Evolutionary conservation across 2,113 vertebrate species (phyloP).

Genomic region (Entelurus aequoreus): DNA sequence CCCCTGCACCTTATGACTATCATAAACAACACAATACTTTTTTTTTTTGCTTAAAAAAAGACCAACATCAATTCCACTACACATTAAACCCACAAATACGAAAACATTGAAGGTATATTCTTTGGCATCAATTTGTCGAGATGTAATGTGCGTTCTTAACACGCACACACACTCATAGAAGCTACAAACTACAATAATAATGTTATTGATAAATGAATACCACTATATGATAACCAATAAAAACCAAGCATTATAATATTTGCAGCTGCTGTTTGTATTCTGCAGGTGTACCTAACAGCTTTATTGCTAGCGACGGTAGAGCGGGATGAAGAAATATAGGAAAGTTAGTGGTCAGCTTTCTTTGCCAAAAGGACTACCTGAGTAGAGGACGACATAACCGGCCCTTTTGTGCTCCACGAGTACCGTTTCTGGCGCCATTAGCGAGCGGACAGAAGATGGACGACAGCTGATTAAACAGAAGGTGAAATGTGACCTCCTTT

Average conservation of each 20-base stretch:
- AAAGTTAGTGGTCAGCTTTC: constrained; percentile 62
- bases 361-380: constrained; percentile 57
- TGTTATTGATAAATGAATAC: neutral
- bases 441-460: constrained; percentile 9
- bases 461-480: constrained; percentile 27
- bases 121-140: too few species aligned
- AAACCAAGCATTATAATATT: neutral
- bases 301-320: neutral
- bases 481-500: constrained; percentile 24
- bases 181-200: neutral
- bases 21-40: too few species aligned
- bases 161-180: too few species aligned
- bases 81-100: too few species aligned
- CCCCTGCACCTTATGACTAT: too few species aligned
- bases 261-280: neutral
- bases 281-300: neutral
- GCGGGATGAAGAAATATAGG: constrained; percentile 28
- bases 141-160: too few species aligned
- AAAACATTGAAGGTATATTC: too few species aligned
- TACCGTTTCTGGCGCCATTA: constrained; percentile 41
- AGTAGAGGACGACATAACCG: constrained; percentile 49
- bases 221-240: neutral
- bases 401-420: constrained; percentile 53
- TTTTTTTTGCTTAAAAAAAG: too few species aligned
- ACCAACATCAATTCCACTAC: too few species aligned